Evolutionary conservation across 2,113 vertebrate species (phyloP).

Genomic region (Chascanopsetta lugubris): DNA sequence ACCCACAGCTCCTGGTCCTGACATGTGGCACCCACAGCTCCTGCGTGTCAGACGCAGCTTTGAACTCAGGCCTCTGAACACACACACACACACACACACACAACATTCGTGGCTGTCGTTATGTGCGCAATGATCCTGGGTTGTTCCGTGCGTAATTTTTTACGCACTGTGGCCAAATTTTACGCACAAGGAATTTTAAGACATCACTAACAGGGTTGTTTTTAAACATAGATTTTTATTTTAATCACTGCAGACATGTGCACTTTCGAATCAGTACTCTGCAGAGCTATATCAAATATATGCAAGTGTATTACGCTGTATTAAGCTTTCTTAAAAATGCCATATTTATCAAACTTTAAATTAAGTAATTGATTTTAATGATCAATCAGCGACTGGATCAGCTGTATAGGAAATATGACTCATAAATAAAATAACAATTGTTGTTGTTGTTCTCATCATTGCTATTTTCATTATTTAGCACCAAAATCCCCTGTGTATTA

Average conservation of each 20-base stretch:
- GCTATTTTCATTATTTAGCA: too few relatives aligned
- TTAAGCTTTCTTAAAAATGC: too few relatives aligned
- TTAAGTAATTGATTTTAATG: too few relatives aligned
- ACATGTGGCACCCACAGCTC: conserved; percentile 8
- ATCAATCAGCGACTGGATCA: too few relatives aligned
- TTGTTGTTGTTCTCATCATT: too few relatives aligned
- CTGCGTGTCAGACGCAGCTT: conserved; percentile 5
- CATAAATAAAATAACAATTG: too few relatives aligned
- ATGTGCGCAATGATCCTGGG: not conserved
- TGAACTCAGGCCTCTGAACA: conserved; percentile 8
- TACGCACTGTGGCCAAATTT: not conserved
- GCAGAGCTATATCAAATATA: too few relatives aligned
- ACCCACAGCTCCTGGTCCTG: too few relatives aligned
- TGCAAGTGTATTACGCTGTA: too few relatives aligned
- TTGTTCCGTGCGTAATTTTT: conserved; percentile 18
- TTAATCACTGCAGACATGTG: too few relatives aligned
- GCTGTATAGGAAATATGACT: too few relatives aligned
- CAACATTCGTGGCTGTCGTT: not conserved
- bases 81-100: conserved; percentile 10
- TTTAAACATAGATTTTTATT: not conserved
- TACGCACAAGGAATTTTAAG: not conserved
- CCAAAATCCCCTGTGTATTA: too few relatives aligned
- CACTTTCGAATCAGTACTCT: not conserved
- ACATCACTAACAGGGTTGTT: conserved; percentile 14
- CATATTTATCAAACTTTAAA: not conserved